A percentile compares a stretch with the other conserved stretches of the same genome.
phyloP scores from a whole-genome alignment of 2,113 vertebrate genomes.

The Indicator maculatus region DNA sequence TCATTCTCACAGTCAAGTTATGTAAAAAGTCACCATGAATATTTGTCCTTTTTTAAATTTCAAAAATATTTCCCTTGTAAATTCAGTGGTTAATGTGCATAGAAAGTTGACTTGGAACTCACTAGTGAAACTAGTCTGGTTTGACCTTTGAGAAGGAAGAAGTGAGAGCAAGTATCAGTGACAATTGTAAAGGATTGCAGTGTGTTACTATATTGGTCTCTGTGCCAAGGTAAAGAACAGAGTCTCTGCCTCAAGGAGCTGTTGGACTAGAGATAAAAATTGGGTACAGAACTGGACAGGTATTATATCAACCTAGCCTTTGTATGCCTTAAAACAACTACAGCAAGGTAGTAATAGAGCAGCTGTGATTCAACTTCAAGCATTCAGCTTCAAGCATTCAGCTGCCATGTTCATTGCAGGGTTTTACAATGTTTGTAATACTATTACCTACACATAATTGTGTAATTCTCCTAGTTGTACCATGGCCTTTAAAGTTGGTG shows the following conservation, averaged over 20 bases:
- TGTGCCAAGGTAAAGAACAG: background rate
- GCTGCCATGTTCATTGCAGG: background rate
- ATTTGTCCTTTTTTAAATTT: background rate
- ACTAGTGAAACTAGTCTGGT: background rate
- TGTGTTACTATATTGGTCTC: background rate
- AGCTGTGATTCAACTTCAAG: background rate
- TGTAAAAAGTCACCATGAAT: background rate
- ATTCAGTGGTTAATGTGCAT: background rate
- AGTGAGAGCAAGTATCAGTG: background rate
- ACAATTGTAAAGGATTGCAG: background rate
- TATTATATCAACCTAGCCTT: background rate
- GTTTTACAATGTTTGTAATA: background rate
- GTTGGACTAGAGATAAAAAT: background rate
- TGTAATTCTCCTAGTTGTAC: background rate
- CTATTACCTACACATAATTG: background rate
- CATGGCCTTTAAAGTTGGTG: background rate
- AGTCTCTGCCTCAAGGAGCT: background rate
- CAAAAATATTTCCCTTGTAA: background rate
- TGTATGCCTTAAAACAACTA: background rate
- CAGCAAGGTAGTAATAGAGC: background rate
- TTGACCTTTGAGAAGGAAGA: background rate
- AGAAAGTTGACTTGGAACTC: background rate
- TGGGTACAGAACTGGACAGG: background rate
- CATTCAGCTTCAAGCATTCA: background rate
- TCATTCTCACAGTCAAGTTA: background rate